Evolutionary conservation across 1,140 invertebrate genomes (phyloP), one percentile per base, ranked within the genome.

Genomic region (Nomia melanderi): DNA sequence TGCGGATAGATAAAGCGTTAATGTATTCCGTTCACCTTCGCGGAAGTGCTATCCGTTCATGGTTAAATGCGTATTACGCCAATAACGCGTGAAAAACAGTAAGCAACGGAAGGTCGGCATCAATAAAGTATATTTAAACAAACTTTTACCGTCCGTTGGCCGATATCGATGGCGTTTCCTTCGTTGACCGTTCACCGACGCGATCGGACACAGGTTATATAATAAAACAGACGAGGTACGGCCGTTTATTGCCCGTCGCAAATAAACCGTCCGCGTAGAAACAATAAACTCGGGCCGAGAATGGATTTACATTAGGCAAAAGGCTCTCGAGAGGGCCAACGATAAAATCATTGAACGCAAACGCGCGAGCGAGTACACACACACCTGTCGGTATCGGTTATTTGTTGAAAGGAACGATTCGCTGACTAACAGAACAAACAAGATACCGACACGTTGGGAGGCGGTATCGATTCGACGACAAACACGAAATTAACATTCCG

Each of bases 321-420:
- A 50, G n/a, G 23, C 47, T n/a, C n/a, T 44, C 41, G 20, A 7
- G 0, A 20, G 7, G n/a, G n/a, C n/a, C 11, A 4, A 20, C 39
- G 39, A 73, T 75, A 75, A 67, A 57, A 64, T 64, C 41, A 27
- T 9, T 2, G 17, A n/a, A n/a, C n/a, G n/a, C n/a, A n/a, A n/a
- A n/a, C n/a, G n/a, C n/a, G n/a, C n/a, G n/a, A n/a, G n/a, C n/a
- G n/a, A n/a, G n/a, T n/a, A n/a, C n/a, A n/a, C n/a, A n/a, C n/a
- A n/a, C n/a, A n/a, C n/a, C n/a, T n/a, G n/a, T n/a, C n/a, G 7
- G 14, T 67, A 67, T 67, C 27, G 27, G 39, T 53, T 73, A 39
- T 73, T 63, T 29, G 25, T 39, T 25, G 31, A 12, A 31, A 44
- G 6, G 11, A 64, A 64, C 60, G 11, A 17, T 41, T n/a, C 1